These are phyloP conservation scores for Tenebrio molitor DNA, from an alignment of 1,140 invertebrate genomes.

Conservation along the genomic window DNA sequence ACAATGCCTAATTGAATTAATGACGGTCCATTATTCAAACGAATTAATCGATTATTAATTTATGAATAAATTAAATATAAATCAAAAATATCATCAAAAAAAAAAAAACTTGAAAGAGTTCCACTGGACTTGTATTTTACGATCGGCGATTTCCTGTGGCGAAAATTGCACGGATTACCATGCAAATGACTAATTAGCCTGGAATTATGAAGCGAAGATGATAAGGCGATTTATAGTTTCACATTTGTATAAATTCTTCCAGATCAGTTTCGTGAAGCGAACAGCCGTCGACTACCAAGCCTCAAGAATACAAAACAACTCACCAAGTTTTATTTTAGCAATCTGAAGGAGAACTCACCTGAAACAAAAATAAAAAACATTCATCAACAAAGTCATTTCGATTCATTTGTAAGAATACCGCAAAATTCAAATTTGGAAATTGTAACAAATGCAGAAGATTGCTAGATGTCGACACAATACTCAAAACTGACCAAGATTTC, in stretches of 20 bases:
- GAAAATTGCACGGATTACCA: constrained; percentile 18
- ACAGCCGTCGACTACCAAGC: too few relatives aligned
- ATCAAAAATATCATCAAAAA: background rate
- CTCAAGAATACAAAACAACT: too few relatives aligned
- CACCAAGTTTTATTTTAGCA: too few relatives aligned
- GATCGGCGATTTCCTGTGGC: constrained; percentile 15
- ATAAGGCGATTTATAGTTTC: too few relatives aligned
- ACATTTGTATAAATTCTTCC: too few relatives aligned
- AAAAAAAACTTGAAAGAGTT: background rate
- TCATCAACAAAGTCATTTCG: background rate
- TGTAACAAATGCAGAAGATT: too few relatives aligned
- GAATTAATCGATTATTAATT: constrained; percentile 11
- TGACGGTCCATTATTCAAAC: constrained; percentile 16
- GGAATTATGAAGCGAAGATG: background rate
- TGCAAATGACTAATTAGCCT: background rate
- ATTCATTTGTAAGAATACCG: background rate
- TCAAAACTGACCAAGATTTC: too few relatives aligned
- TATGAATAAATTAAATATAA: background rate
- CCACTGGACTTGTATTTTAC: constrained; percentile 19
- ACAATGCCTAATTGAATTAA: constrained; percentile 32
- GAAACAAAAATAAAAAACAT: background rate
- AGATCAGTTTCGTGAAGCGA: too few relatives aligned
- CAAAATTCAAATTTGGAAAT: background rate
- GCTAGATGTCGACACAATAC: too few relatives aligned
- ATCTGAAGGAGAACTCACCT: background rate